Evolutionary conservation across 1,140 invertebrate species (phyloP).

Genomic region (Dinothrombium tinctorium): DNA sequence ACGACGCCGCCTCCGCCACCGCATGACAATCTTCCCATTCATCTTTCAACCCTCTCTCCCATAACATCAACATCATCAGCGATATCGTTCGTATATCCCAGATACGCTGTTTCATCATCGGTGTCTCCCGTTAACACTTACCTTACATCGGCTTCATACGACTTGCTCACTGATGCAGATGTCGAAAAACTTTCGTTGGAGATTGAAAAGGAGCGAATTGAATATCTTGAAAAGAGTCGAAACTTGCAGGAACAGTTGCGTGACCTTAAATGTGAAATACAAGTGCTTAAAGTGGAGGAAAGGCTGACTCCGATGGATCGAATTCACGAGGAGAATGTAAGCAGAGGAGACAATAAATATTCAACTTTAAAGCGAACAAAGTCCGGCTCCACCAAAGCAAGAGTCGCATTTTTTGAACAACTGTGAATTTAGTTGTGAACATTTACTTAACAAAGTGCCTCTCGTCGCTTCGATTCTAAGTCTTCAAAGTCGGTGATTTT

Average conservation of each 20-base stretch:
- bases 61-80: neutral
- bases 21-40: neutral
- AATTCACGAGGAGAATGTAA: constrained; percentile 72
- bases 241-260: constrained; percentile 73
- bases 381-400: constrained; percentile 65
- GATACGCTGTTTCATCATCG: neutral
- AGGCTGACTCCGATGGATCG: constrained; percentile 66
- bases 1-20: neutral
- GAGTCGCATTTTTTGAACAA: constrained; percentile 86
- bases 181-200: constrained; percentile 72
- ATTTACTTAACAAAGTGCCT: too few relatives aligned
- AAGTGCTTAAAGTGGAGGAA: constrained; percentile 79
- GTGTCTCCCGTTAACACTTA: neutral
- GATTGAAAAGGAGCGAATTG: constrained; percentile 77
- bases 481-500: too few relatives aligned
- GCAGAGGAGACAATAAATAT: constrained; percentile 84
- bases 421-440: constrained; percentile 41
- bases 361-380: constrained; percentile 65
- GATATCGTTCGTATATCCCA: neutral
- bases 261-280: constrained; percentile 74
- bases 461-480: too few relatives aligned
- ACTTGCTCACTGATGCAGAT: constrained; percentile 48
- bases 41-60: neutral
- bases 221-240: constrained; percentile 84
- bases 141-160: constrained; percentile 33